Conservation (phyloP, 2,888 invertebrate species). For the Thereva nobilitata region DNA sequence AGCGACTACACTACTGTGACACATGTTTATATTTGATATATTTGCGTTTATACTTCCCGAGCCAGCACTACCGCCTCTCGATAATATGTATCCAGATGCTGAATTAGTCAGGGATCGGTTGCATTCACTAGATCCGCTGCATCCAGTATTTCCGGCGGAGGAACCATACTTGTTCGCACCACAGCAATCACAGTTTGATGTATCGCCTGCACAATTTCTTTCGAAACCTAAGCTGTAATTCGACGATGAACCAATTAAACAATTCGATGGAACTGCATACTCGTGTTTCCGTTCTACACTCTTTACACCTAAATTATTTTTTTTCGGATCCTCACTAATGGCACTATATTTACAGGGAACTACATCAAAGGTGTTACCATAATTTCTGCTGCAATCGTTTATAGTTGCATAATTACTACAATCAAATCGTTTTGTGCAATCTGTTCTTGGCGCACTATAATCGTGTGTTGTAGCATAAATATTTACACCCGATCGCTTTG, state of each 20-base stretch:
- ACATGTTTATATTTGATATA: conserved; percentile 23
- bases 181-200: conserved; percentile 38
- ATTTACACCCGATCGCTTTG: conserved; percentile 64
- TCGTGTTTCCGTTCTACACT: conserved; percentile 53
- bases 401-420: conserved; percentile 58
- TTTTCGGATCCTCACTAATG: conserved; percentile 17
- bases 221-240: conserved; percentile 34
- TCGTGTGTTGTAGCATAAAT: conserved; percentile 69
- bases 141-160: conserved; percentile 26
- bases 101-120: conserved; percentile 37
- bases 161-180: conserved; percentile 26
- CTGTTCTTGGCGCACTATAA: conserved; percentile 43
- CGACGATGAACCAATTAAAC: conserved; percentile 37
- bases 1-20: conserved; percentile 14
- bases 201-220: conserved; percentile 14
- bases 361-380: conserved; percentile 27
- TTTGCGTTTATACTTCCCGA: conserved; percentile 21
- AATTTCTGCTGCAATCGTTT: conserved; percentile 50
- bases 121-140: conserved; percentile 35
- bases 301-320: conserved; percentile 38
- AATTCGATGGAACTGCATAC: conserved; percentile 56
- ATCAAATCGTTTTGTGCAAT: conserved; percentile 50
- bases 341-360: conserved; percentile 35
- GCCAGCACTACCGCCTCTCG: conserved; percentile 48
- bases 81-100: conserved; percentile 23